These are phyloP conservation scores for Centropus bengalensis DNA, from an alignment of 2,113 vertebrate genomes.

Conservation along the genomic window DNA sequence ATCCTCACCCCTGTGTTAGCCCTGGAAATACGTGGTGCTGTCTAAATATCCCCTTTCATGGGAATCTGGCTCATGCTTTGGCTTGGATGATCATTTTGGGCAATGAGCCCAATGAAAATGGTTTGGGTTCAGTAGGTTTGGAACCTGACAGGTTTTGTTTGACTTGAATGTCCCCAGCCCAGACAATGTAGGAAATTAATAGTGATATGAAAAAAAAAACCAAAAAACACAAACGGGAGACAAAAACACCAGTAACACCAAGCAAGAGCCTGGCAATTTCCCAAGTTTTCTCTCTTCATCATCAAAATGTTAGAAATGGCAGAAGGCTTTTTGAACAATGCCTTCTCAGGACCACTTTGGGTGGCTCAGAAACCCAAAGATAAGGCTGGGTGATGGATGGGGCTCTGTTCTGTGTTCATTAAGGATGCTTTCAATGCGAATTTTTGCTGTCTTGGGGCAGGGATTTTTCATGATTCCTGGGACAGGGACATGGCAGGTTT, in stretches of 20 bases:
- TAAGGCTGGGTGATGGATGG: neutral
- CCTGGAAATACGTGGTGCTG: neutral
- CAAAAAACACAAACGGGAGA: neutral
- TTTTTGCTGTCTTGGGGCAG: neutral
- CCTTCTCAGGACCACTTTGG: neutral
- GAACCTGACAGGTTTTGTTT: neutral
- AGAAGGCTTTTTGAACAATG: neutral
- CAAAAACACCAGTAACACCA: too few species aligned
- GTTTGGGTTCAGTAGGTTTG: neutral
- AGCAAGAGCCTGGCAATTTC: neutral
- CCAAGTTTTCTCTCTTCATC: neutral
- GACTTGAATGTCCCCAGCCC: neutral
- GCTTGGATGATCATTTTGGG: neutral
- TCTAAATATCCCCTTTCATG: accelerated
- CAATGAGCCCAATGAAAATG: neutral
- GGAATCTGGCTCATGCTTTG: neutral
- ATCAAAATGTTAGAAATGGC: neutral
- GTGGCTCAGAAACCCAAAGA: neutral
- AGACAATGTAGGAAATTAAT: neutral
- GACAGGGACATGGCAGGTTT: neutral
- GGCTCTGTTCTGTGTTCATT: neutral
- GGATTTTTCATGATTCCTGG: neutral
- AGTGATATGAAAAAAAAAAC: neutral
- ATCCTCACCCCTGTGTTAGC: neutral
- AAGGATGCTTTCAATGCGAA: neutral